Percentiles rank a stretch among this genome's conserved stretches.
phyloP scores from a whole-genome alignment of 2,797 vertebrate genomes.

The Pseudochromis fuscus region DNA sequence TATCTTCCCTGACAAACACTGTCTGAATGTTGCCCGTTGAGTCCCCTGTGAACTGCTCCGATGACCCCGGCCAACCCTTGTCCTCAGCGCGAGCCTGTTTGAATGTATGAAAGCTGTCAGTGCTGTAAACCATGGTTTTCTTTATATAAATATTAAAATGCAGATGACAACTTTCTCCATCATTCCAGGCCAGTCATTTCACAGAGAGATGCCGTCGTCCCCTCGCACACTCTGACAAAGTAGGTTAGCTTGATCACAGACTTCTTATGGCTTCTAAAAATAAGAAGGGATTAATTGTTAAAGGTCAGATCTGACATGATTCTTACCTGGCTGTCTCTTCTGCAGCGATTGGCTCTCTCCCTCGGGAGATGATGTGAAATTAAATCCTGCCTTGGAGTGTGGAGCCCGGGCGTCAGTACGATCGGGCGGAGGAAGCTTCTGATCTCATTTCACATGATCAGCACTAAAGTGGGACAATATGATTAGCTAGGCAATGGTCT shows the following conservation, averaged over 20 bases:
- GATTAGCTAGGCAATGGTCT: conserved; percentile 63
- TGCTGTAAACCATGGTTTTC: neutral
- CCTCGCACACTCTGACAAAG: conserved; percentile 57
- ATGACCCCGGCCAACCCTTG: conserved; percentile 23
- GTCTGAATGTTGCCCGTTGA: conserved; percentile 32
- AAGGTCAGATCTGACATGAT: conserved; percentile 82
- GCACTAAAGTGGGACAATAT: conserved; percentile 76
- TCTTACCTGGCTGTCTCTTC: conserved; percentile 80
- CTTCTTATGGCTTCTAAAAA: conserved; percentile 79
- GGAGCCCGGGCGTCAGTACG: conserved; percentile 47
- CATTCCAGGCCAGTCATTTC: conserved; percentile 32
- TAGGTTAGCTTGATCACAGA: conserved; percentile 74
- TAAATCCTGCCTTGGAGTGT: conserved; percentile 77
- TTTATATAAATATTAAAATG: conserved; percentile 5
- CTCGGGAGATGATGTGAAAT: conserved; percentile 77
- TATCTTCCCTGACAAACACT: conserved; percentile 37
- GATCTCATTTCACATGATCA: conserved; percentile 77
- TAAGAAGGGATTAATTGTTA: conserved; percentile 82
- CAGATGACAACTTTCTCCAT: conserved; percentile 10
- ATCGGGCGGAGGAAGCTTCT: conserved; percentile 67
- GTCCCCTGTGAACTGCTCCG: conserved; percentile 7
- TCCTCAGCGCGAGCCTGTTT: neutral
- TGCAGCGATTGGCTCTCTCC: conserved; percentile 66
- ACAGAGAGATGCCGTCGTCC: conserved; percentile 36
- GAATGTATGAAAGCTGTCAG: conserved; percentile 6